A percentile compares a stretch with the other conserved stretches of the same genome.
These are phyloP conservation scores for Lepus americanus DNA, from an alignment of 2,113 vertebrate genomes.

Conservation along the genomic window DNA sequence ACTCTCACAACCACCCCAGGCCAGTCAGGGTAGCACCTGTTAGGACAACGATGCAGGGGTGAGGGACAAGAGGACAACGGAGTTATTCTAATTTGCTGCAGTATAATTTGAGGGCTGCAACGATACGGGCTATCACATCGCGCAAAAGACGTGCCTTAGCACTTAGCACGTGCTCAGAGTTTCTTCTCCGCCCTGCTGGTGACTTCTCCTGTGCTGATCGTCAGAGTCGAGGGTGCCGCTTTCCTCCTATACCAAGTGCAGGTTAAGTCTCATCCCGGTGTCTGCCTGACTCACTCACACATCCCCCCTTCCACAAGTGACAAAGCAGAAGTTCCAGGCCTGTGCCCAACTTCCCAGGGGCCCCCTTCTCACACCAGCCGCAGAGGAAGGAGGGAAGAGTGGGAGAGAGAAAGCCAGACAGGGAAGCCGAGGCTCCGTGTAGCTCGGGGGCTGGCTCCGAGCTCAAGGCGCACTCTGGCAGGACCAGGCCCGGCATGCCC, in stretches of 20 bases:
- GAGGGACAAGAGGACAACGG: not conserved
- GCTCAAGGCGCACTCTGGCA: not conserved
- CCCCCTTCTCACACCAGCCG: not conserved
- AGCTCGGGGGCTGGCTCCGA: not conserved
- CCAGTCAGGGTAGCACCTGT: not conserved
- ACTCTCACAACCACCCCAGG: not conserved
- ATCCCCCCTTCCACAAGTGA: not conserved
- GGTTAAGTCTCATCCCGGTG: not conserved
- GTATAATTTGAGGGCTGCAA: not conserved
- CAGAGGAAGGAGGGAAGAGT: not conserved
- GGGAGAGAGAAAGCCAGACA: not conserved
- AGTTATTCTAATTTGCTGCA: slow-evolving; percentile 49
- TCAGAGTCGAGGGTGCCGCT: not conserved
- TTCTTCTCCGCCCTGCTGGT: not conserved
- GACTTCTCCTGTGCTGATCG: not conserved
- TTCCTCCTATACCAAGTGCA: not conserved
- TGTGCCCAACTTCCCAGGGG: not conserved
- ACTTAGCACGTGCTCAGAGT: not conserved
- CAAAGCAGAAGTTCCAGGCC: not conserved
- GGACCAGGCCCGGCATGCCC: not conserved
- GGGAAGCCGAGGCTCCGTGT: not conserved
- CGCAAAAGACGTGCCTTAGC: not conserved
- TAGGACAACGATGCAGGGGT: not conserved
- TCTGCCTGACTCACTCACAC: not conserved
- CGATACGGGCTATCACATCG: not conserved